Evolutionary conservation across 2,797 vertebrate genomes (phyloP), one percentile per base, ranked within the genome.

Genomic region (Alfaro cultratus): DNA sequence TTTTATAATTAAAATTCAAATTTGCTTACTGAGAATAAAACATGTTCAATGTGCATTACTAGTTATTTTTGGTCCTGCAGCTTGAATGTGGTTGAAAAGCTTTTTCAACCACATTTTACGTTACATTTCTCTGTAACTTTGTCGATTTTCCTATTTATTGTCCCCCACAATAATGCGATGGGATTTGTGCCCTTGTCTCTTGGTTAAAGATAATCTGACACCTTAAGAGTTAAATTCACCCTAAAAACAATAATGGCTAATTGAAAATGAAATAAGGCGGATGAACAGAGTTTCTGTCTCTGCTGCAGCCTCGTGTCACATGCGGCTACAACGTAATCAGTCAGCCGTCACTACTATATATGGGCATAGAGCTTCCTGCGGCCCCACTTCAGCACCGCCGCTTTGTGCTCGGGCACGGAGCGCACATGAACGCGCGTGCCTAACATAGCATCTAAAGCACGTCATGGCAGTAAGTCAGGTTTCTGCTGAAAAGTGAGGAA

Each of bases 331-430:
- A 29, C 49, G 21, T 18, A 74, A 83, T 74, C 73, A 60, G 60
- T 76, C 86, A 73, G 74, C 84, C 84, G 77, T 84, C 36, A 57
- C 71, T 26, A 8, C 92, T 68, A 91, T 91, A 93, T 93, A 93
- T 93, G 92, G 93, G 80, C 86, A 89, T 73, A 0, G 41, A 0
- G 78, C 85, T 93, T 94, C 92, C 91, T 90, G 87, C 62, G 82
- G 84, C 82, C 57, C n/a, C 74, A 45, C 53, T n/a, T 43, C 55
- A 2, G 43, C 41, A 31, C 55, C 74, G 7, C 41, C 53, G 74
- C 79, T 77, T 71, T 55, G 47, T 34, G 76, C 79, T 77, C 81
- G 46, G 26, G 78, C 79, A 36, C 29, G 57, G 29, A 73, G 64
- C 60, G 2, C 36, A 47, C 84, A 68, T 81, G 83, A 80, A 75